Conservation (phyloP, 2,888 invertebrate genomes). For the Caenorhabditis auriculariae region DNA sequence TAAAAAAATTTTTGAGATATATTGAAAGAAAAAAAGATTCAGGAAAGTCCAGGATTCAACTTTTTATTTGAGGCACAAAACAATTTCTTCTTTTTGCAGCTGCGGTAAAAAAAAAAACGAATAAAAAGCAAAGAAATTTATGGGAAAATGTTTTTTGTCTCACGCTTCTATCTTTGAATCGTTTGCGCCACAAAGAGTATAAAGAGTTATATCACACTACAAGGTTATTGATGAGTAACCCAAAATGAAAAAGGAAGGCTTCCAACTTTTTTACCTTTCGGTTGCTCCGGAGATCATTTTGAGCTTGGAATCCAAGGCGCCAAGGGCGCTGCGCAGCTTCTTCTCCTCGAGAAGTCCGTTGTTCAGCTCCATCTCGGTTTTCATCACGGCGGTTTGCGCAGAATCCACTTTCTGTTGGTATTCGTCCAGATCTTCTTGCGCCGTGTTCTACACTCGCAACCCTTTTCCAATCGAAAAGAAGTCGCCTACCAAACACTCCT, state of each 20-base stretch:
- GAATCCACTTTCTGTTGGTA: conserved; percentile 4
- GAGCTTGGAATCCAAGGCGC: conserved; percentile 8
- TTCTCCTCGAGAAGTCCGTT: not conserved
- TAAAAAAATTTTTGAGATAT: too few species aligned
- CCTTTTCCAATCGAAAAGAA: too few species aligned
- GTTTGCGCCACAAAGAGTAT: not conserved
- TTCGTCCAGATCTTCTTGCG: not conserved
- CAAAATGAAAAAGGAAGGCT: not conserved
- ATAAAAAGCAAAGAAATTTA: too few species aligned
- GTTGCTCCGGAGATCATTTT: conserved; percentile 11
- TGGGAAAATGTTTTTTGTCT: not conserved
- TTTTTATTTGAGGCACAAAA: too few species aligned
- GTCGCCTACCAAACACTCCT: too few species aligned
- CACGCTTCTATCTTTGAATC: not conserved
- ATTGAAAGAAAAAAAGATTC: too few species aligned
- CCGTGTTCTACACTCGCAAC: too few species aligned
- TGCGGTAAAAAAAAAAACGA: too few species aligned
- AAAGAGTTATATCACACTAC: too few species aligned
- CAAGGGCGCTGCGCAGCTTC: conserved; percentile 14
- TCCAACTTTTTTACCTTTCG: conserved; percentile 7
- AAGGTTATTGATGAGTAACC: conserved; percentile 1
- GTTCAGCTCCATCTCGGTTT: conserved; percentile 13
- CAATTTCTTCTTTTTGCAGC: too few species aligned
- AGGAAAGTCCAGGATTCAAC: too few species aligned
- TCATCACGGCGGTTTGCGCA: conserved; percentile 17